A percentile compares a stretch with the other conserved stretches of the same genome.
phyloP scores from a whole-genome alignment of 1,140 invertebrate species.

The Lucilia sericata region DNA sequence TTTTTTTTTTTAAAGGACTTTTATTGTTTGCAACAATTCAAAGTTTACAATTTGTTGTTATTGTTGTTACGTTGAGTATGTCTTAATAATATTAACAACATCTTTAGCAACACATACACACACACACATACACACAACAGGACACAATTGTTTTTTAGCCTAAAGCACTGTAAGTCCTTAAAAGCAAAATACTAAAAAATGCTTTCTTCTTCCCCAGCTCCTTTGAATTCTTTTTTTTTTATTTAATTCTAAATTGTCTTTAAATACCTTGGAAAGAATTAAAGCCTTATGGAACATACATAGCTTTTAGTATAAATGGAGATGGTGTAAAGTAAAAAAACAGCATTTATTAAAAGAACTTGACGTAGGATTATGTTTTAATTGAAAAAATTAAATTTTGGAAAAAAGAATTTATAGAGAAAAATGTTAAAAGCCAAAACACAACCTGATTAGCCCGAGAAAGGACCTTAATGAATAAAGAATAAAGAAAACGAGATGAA shows the following conservation, averaged over 20 bases:
- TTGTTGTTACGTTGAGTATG: background rate
- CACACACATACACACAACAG: background rate
- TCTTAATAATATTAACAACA: conserved; percentile 24
- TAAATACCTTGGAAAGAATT: conserved; percentile 14
- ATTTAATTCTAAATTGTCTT: background rate
- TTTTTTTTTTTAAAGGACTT: background rate
- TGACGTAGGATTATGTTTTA: conserved; percentile 4
- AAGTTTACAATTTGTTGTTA: background rate
- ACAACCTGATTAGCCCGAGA: background rate
- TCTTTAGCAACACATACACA: conserved; percentile 7
- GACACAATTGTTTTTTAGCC: background rate
- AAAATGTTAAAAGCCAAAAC: conserved; percentile 26
- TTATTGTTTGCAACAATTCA: conserved; percentile 24
- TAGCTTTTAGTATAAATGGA: background rate
- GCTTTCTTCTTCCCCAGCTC: background rate
- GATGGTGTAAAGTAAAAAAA: background rate
- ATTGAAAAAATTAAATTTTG: conserved; percentile 19
- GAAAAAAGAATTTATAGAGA: background rate
- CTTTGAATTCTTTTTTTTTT: no score
- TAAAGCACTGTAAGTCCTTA: background rate
- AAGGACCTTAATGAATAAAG: background rate
- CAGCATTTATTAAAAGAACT: background rate
- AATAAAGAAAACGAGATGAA: background rate
- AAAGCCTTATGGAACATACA: background rate
- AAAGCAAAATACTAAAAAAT: background rate